Conservation (phyloP, 2,888 invertebrate species). For the Holacanthella duospinosa region DNA sequence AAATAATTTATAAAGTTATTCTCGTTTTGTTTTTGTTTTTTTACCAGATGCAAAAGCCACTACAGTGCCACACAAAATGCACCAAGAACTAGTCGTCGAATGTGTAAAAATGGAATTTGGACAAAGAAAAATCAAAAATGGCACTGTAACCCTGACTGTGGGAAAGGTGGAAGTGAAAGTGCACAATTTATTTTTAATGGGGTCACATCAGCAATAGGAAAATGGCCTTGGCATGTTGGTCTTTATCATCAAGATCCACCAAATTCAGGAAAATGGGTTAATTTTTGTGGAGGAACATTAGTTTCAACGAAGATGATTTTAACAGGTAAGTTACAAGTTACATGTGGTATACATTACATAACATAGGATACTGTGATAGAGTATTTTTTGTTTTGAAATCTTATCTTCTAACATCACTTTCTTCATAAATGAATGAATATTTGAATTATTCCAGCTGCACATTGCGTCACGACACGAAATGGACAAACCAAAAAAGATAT, state of each 20-base stretch:
- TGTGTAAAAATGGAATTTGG: conserved; percentile 26
- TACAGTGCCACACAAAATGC: not conserved
- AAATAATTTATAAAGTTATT: not conserved
- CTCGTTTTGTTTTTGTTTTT: not conserved
- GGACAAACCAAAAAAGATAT: conserved; percentile 11
- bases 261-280: conserved; percentile 21
- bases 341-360: not conserved
- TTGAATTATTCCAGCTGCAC: conserved; percentile 17
- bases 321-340: conserved; percentile 13
- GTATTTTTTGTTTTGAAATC: not conserved
- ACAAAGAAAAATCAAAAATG: conserved; percentile 19
- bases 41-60: not conserved
- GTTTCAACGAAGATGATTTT: conserved; percentile 24
- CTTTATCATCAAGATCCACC: conserved; percentile 18
- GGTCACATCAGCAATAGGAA: not conserved
- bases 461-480: conserved; percentile 24
- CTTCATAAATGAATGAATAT: not conserved
- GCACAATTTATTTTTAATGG: conserved; percentile 28
- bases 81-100: conserved; percentile 13
- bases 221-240: conserved; percentile 7
- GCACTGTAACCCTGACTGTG: conserved; percentile 30
- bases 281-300: conserved; percentile 28
- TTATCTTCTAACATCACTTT: not conserved
- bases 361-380: not conserved
- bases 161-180: conserved; percentile 18